Conservation (phyloP, 2,888 invertebrate genomes). For the Leptinotarsa haldemani region DNA sequence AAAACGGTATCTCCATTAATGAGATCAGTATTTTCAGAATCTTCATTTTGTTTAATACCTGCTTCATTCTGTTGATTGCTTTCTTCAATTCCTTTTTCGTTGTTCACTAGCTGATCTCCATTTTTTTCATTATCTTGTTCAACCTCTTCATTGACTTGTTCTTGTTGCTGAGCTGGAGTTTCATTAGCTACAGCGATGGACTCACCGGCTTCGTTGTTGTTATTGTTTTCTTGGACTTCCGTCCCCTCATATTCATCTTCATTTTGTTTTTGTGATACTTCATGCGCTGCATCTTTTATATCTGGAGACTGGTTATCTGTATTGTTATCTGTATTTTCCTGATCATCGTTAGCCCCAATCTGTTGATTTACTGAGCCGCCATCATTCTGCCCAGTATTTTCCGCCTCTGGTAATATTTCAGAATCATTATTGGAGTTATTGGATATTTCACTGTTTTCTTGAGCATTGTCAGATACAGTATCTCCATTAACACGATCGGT, state of each 20-base stretch:
- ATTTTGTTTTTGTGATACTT: neutral
- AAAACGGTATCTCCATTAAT: neutral
- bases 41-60: neutral
- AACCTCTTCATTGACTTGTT: too few species aligned
- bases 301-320: neutral
- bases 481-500: neutral
- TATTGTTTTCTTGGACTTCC: neutral
- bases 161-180: too few species aligned
- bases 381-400: neutral
- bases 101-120: too few species aligned
- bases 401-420: neutral
- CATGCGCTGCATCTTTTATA: neutral
- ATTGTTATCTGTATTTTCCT: neutral
- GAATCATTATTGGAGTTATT: too few species aligned
- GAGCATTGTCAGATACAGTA: neutral
- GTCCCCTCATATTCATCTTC: neutral
- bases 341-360: neutral
- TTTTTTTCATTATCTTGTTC: too few species aligned
- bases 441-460: too few species aligned
- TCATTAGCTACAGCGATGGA: neutral
- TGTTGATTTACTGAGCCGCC: neutral
- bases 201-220: neutral
- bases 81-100: too few species aligned
- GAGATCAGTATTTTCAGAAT: neutral
- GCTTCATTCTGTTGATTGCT: neutral